Evolutionary conservation across 2,888 invertebrate genomes (phyloP).

Genomic region (Metacarcinus magister): DNA sequence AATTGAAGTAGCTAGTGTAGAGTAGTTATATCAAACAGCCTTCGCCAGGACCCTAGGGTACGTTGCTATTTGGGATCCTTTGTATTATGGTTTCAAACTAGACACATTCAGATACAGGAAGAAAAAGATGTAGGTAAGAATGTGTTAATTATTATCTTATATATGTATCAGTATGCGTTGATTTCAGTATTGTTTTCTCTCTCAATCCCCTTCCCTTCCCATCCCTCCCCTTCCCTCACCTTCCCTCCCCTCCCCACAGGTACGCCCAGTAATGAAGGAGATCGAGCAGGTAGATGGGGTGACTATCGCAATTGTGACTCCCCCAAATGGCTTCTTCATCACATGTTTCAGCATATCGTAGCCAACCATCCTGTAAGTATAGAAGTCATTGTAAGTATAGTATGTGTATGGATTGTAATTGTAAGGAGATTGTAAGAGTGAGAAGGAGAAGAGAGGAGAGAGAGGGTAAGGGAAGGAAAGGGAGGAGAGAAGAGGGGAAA

Average conservation of each 20-base stretch:
- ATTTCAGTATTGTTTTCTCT: background rate
- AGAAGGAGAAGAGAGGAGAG: background rate
- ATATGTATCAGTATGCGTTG: no score
- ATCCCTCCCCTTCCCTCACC: background rate
- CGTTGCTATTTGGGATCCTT: no score
- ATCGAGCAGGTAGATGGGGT: conserved; percentile 97
- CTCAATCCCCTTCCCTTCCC: background rate
- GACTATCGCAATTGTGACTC: conserved; percentile 98
- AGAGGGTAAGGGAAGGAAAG: background rate
- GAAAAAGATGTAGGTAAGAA: no score
- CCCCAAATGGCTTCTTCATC: conserved; percentile 95
- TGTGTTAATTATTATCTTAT: no score
- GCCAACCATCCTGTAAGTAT: conserved; percentile 91
- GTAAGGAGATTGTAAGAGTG: background rate
- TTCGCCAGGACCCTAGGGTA: no score
- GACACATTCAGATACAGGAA: no score
- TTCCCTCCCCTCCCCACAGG: conserved; percentile 86
- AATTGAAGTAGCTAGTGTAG: background rate
- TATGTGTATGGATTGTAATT: background rate
- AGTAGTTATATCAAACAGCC: no score
- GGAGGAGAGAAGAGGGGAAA: background rate
- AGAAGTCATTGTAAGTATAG: background rate
- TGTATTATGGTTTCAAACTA: no score
- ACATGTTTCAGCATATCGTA: conserved; percentile 95
- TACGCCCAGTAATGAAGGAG: conserved; percentile 89